Percentiles rank a stretch among this genome's conserved stretches.
Evolutionary conservation across 2,888 invertebrate genomes (phyloP).

Genomic region (Conops quadrifasciatus): DNA sequence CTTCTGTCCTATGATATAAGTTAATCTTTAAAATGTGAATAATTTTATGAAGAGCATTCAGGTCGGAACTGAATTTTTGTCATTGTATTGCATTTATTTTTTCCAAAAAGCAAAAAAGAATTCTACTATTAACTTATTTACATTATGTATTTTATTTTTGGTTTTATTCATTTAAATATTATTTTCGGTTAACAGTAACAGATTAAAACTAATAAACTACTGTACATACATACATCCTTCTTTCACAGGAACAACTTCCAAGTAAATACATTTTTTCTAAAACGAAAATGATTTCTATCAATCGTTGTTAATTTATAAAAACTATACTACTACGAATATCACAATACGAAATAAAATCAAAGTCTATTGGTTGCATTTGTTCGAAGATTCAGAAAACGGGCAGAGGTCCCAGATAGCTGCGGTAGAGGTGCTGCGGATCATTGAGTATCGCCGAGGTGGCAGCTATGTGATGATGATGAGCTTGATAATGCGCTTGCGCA

Average conservation of each 20-base stretch:
- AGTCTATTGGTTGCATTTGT: slow-evolving; percentile 9
- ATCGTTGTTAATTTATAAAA: slow-evolving; percentile 6
- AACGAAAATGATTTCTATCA: background rate
- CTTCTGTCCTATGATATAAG: no score
- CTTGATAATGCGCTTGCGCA: slow-evolving; percentile 30
- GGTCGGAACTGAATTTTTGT: no score
- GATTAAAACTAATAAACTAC: no score
- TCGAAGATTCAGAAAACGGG: slow-evolving; percentile 26
- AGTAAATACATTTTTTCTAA: background rate
- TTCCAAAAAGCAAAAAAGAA: no score
- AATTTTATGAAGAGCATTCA: no score
- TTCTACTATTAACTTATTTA: no score
- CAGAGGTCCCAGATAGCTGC: slow-evolving; percentile 31
- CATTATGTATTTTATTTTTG: background rate
- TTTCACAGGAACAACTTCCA: slow-evolving; percentile 22
- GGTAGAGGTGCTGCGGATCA: slow-evolving; percentile 21
- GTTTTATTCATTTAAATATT: background rate
- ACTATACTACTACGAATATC: slow-evolving; percentile 32
- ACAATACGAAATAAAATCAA: slow-evolving; percentile 24
- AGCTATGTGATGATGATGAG: slow-evolving; percentile 13
- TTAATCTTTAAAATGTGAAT: no score
- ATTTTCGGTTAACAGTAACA: no score
- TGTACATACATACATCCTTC: slow-evolving; percentile 2
- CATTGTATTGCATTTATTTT: no score
- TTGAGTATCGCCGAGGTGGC: slow-evolving; percentile 20